Percentiles rank a stretch among this genome's conserved stretches.
These are phyloP conservation scores for Acholoe squamosa DNA, from an alignment of 2,888 invertebrate genomes.

Conservation along the genomic window DNA sequence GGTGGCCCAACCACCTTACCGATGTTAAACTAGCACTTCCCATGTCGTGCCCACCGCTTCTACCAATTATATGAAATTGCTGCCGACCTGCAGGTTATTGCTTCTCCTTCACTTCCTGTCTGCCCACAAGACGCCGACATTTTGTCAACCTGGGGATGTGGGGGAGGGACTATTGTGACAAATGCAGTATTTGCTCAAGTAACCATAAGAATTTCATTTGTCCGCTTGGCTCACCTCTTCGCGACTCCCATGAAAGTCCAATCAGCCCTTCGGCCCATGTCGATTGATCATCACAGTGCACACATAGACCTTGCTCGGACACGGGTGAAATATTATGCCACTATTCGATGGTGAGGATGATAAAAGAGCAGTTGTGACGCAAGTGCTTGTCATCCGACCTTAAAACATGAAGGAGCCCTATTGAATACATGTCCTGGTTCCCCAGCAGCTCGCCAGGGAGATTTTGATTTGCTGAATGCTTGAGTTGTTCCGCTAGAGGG, in stretches of 20 bases:
- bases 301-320: background rate
- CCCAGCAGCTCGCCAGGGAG: background rate
- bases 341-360: background rate
- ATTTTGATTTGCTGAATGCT: too few species aligned
- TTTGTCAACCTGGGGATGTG: background rate
- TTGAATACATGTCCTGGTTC: conserved; percentile 2
- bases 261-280: conserved; percentile 9
- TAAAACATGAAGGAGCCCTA: background rate
- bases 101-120: background rate
- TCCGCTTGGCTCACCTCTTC: background rate
- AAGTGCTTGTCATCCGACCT: background rate
- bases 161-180: background rate
- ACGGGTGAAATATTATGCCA: background rate
- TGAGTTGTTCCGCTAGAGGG: too few species aligned
- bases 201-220: conserved; percentile 12
- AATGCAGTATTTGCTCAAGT: conserved; percentile 42
- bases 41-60: background rate
- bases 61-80: conserved; percentile 13
- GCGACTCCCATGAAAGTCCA: background rate
- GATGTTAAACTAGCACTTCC: background rate
- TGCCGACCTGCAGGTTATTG: conserved; percentile 31
- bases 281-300: background rate
- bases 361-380: background rate
- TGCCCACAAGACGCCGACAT: conserved; percentile 16
- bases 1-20: background rate